Conservation (phyloP, 2,888 invertebrate genomes). For the Leucozona laternaria region DNA sequence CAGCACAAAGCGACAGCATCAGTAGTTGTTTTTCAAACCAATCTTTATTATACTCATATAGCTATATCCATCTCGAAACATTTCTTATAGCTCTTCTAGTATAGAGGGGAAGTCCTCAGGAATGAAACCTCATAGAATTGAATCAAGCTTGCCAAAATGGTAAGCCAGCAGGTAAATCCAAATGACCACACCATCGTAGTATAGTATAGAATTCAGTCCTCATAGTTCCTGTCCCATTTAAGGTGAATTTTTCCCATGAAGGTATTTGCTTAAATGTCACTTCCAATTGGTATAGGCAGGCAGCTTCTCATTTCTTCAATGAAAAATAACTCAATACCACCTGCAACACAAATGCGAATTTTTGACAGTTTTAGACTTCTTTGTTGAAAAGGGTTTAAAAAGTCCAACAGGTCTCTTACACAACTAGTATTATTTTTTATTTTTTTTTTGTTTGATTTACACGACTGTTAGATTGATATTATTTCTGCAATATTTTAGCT, state of each 20-base stretch:
- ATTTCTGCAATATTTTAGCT: too few species aligned
- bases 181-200: slow-evolving; percentile 12
- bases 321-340: too few species aligned
- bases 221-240: neutral
- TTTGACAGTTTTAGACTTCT: too few species aligned
- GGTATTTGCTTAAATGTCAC: too few species aligned
- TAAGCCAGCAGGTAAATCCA: slow-evolving; percentile 60
- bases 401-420: too few species aligned
- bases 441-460: too few species aligned
- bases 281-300: too few species aligned
- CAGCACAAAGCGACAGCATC: slow-evolving; percentile 17
- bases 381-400: too few species aligned
- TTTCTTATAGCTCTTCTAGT: neutral
- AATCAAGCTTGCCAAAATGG: slow-evolving; percentile 63
- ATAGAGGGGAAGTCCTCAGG: slow-evolving; percentile 45
- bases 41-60: neutral
- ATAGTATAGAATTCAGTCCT: neutral
- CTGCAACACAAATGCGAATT: too few species aligned
- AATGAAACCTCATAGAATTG: slow-evolving; percentile 59
- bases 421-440: too few species aligned
- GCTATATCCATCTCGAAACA: slow-evolving; percentile 16
- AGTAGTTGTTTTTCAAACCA: neutral
- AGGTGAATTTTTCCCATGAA: slow-evolving; percentile 18
- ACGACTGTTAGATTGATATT: too few species aligned
- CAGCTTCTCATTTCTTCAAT: too few species aligned